phyloP scores from a whole-genome alignment of 2,888 invertebrate genomes.

The Antheraea yamamai region DNA sequence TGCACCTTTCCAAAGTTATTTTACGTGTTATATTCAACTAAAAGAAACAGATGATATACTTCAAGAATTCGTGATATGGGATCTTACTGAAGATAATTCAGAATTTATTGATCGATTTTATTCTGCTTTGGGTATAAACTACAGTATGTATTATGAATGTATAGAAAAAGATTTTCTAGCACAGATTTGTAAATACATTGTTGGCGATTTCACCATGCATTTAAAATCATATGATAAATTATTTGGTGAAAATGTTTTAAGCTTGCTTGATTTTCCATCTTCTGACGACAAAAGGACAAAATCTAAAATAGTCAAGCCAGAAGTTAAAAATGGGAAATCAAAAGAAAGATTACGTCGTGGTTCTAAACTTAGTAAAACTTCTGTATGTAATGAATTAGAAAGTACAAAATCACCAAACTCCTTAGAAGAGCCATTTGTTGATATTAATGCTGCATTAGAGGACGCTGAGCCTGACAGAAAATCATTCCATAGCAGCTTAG shows the following conservation, averaged over 20 bases:
- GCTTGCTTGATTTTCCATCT: slow-evolving; percentile 58
- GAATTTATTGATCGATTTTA: slow-evolving; percentile 83
- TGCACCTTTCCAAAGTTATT: slow-evolving; percentile 76
- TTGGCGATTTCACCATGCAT: slow-evolving; percentile 64
- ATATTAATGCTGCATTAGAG: slow-evolving; percentile 37
- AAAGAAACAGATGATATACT: slow-evolving; percentile 68
- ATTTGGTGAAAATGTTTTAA: slow-evolving; percentile 68
- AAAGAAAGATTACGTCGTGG: slow-evolving; percentile 53
- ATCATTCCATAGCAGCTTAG: slow-evolving; percentile 40
- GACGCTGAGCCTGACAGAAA: slow-evolving; percentile 43
- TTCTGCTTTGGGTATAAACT: slow-evolving; percentile 80
- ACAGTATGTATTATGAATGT: slow-evolving; percentile 80
- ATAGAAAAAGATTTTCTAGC: slow-evolving; percentile 81
- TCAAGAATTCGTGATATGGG: slow-evolving; percentile 68
- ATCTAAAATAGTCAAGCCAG: slow-evolving; percentile 65
- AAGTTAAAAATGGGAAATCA: slow-evolving; percentile 52
- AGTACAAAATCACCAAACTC: slow-evolving; percentile 51
- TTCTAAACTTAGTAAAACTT: slow-evolving; percentile 55
- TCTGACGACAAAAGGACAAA: slow-evolving; percentile 64
- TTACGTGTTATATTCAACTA: slow-evolving; percentile 81
- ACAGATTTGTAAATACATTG: slow-evolving; percentile 71
- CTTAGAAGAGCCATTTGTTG: slow-evolving; percentile 39
- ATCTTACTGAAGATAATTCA: slow-evolving; percentile 66
- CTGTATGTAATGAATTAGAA: slow-evolving; percentile 46
- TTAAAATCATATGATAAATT: slow-evolving; percentile 58